Evolutionary conservation across 2,113 vertebrate species (phyloP).

Genomic region (Calidris pygmaea): DNA sequence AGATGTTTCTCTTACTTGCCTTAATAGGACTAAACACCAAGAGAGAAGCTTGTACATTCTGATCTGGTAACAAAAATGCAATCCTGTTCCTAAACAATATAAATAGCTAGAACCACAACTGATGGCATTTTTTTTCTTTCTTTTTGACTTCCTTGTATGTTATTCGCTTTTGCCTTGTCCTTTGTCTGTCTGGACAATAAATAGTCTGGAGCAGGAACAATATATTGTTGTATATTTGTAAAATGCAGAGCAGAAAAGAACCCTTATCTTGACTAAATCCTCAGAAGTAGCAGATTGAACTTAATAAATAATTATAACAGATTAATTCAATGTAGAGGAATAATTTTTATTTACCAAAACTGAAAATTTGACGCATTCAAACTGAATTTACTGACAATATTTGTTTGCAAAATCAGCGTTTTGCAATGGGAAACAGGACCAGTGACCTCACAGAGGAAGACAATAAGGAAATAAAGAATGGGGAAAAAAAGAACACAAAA

Average conservation of each 20-base stretch:
- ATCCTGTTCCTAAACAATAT: constrained; percentile 15
- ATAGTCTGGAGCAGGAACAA: constrained; percentile 31
- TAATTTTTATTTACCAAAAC: background rate
- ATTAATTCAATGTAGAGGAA: background rate
- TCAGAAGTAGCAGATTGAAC: background rate
- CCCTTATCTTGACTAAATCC: background rate
- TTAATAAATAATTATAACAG: background rate
- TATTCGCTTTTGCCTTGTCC: constrained; percentile 23
- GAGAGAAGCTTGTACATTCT: background rate
- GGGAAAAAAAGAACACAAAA: too few relatives aligned
- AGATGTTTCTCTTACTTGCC: constrained; percentile 6
- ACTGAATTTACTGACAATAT: background rate
- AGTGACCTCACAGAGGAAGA: background rate
- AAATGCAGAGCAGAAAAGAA: background rate
- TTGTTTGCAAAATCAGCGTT: background rate
- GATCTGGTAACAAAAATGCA: constrained; percentile 5
- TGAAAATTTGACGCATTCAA: background rate
- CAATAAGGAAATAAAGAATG: too few relatives aligned
- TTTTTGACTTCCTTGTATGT: constrained; percentile 17
- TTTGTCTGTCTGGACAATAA: constrained; percentile 57
- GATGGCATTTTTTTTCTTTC: background rate
- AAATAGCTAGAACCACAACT: constrained; percentile 2
- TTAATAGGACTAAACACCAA: background rate
- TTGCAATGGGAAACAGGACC: background rate
- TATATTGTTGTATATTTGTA: constrained; percentile 30